Percentiles rank a stretch among this genome's conserved stretches.
phyloP scores from a whole-genome alignment of 2,113 vertebrate genomes.

The Anser cygnoides region DNA sequence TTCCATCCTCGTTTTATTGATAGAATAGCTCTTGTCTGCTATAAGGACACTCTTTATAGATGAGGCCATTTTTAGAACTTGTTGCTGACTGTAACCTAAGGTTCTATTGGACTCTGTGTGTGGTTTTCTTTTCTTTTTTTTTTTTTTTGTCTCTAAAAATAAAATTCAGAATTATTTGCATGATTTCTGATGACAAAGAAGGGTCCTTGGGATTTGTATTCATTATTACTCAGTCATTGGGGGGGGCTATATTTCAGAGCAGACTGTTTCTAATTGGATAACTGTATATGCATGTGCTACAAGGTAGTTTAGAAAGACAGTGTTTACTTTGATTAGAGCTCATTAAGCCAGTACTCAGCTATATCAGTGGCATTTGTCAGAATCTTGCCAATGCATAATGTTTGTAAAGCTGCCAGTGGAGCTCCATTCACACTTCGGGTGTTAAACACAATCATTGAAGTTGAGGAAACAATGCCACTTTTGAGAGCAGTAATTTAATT shows the following conservation, averaged over 20 bases:
- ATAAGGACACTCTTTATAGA: background rate
- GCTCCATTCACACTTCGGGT: background rate
- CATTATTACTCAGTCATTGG: background rate
- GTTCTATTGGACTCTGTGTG: background rate
- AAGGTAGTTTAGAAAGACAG: background rate
- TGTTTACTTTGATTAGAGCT: background rate
- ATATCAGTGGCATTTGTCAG: background rate
- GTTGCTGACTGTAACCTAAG: background rate
- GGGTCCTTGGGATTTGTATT: background rate
- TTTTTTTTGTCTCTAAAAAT: background rate
- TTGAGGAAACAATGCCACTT: background rate
- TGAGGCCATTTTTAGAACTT: background rate
- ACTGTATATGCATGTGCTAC: background rate
- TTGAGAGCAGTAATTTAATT: background rate
- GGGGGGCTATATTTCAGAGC: background rate
- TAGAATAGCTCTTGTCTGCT: background rate
- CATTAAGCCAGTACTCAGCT: background rate
- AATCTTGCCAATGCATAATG: background rate
- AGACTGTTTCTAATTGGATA: background rate
- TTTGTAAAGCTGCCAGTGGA: background rate
- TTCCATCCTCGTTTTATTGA: background rate
- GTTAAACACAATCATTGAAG: background rate
- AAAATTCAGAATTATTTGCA: background rate
- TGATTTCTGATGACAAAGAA: background rate
- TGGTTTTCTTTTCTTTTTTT: background rate